Evolutionary conservation across 1,140 invertebrate genomes (phyloP), one percentile per base, ranked within the genome.

Genomic region (Globodera ellingtonae): DNA sequence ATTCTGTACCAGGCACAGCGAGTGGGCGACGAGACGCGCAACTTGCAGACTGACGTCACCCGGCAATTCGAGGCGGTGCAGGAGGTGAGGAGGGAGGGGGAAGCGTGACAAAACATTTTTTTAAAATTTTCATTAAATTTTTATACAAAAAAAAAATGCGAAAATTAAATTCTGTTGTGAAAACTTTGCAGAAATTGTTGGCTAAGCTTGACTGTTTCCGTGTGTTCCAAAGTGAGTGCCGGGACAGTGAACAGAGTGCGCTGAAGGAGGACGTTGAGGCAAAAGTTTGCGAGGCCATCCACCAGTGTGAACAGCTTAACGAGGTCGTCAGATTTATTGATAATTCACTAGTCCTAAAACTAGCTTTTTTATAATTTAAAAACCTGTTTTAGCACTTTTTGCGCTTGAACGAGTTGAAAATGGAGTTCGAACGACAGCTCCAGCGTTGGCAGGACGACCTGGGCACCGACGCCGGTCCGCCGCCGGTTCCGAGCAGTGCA

Each of bases 261-360:
- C 65, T 75, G 65, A 75, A 75, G 46, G 73, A 75, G 46, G 48
- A 75, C 21, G 35, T 75, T 56, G 73, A 75, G 46, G 73, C n/a
- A 18, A 75, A 75, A 59, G 48, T 75, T 0, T 6, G 15, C 21
- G 44, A 52, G 65, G 73, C 73, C 44, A 75, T 62, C 15, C 18
- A 75, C 15, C 44, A 62, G 50, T 46, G 73, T 56, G 73, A 75
- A 15, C 73, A 65, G 44, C 65, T 75, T 75, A 62, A 56, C 18
- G 65, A 62, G 73, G 73, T 75, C 24, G 10, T 7, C 50, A 0
- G 50, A 52, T 35, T 35, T 35, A 0, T 35, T 35, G 1, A 35
- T 35, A 35, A n/a, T 35, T 35, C 0, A 35, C 35, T 35, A 35
- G 2, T 35, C 35, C 2, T 35, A 35, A 35, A 35, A 35, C 35